These are phyloP conservation scores for Aradophagus sp. DNA, from an alignment of 1,140 invertebrate species.

Conservation along the genomic window DNA sequence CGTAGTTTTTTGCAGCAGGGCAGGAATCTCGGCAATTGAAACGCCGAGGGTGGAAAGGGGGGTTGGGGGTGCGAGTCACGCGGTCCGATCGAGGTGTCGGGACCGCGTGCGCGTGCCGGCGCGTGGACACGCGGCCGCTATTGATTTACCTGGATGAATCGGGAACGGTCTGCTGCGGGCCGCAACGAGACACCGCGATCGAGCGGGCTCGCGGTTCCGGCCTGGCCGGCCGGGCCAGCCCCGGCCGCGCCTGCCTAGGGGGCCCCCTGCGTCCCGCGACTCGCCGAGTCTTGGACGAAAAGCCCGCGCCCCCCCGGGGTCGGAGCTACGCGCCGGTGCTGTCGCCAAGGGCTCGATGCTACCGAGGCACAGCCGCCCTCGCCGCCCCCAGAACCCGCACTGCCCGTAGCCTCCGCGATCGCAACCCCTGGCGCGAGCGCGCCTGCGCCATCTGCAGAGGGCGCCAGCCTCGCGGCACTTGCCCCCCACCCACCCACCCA, in stretches of 20 bases:
- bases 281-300: not conserved
- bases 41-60: too few species aligned
- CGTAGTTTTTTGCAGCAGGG: too few species aligned
- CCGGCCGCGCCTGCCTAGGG: too few species aligned
- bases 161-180: slow-evolving; percentile 59
- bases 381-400: slow-evolving; percentile 73
- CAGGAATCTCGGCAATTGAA: too few species aligned
- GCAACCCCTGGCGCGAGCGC: slow-evolving; percentile 62
- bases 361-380: slow-evolving; percentile 70
- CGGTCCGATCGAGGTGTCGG: too few species aligned
- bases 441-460: too few species aligned
- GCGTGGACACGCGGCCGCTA: slow-evolving; percentile 40
- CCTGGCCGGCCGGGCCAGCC: too few species aligned
- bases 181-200: slow-evolving; percentile 55
- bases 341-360: slow-evolving; percentile 61
- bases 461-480: too few species aligned
- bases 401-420: too few species aligned
- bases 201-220: too few species aligned
- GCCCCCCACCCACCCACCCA: too few species aligned
- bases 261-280: too few species aligned
- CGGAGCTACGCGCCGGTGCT: slow-evolving; percentile 51
- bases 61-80: slow-evolving; percentile 15
- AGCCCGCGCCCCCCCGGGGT: slow-evolving; percentile 23
- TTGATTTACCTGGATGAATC: slow-evolving; percentile 69
- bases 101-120: slow-evolving; percentile 39